Evolutionary conservation across 2,888 invertebrate species (phyloP).

Genomic region (Craniophora ligustri): DNA sequence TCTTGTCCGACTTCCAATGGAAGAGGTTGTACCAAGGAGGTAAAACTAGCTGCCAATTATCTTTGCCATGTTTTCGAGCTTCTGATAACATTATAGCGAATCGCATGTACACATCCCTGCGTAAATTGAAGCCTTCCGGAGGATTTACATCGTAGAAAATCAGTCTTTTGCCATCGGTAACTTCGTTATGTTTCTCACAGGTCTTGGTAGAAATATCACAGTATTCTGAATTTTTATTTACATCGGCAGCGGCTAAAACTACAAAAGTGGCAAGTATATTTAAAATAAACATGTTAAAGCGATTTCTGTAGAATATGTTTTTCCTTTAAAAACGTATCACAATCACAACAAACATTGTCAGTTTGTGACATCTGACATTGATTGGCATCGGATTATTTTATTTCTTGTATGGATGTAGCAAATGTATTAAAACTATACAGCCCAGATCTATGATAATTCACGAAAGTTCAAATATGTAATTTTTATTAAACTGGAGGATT

Average conservation of each 20-base stretch:
- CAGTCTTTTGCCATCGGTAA: conserved; percentile 85
- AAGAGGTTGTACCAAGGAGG: conserved; percentile 97
- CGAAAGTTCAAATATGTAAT: too few relatives aligned
- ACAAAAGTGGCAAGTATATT: conserved; percentile 28
- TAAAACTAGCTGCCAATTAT: conserved; percentile 91
- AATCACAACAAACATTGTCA: too few relatives aligned
- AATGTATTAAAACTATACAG: too few relatives aligned
- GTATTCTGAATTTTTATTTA: conserved; percentile 41
- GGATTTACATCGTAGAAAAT: conserved; percentile 98
- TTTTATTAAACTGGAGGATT: too few relatives aligned
- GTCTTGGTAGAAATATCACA: conserved; percentile 53
- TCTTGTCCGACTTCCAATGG: conserved; percentile 93
- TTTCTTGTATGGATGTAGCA: too few relatives aligned
- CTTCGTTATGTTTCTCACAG: conserved; percentile 37
- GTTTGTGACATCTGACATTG: too few relatives aligned
- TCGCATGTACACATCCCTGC: conserved; percentile 98
- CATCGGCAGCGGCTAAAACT: conserved; percentile 41
- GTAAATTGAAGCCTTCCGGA: conserved; percentile 98
- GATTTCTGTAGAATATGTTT: background rate
- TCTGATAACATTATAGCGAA: conserved; percentile 94
- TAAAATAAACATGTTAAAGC: conserved; percentile 37
- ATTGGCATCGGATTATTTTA: too few relatives aligned
- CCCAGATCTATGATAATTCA: too few relatives aligned
- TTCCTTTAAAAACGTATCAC: too few relatives aligned
- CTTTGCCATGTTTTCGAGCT: conserved; percentile 86